A percentile compares a stretch with the other conserved stretches of the same genome.
phyloP scores from a whole-genome alignment of 1,140 invertebrate genomes.

The Diplogasteroides magnus region DNA sequence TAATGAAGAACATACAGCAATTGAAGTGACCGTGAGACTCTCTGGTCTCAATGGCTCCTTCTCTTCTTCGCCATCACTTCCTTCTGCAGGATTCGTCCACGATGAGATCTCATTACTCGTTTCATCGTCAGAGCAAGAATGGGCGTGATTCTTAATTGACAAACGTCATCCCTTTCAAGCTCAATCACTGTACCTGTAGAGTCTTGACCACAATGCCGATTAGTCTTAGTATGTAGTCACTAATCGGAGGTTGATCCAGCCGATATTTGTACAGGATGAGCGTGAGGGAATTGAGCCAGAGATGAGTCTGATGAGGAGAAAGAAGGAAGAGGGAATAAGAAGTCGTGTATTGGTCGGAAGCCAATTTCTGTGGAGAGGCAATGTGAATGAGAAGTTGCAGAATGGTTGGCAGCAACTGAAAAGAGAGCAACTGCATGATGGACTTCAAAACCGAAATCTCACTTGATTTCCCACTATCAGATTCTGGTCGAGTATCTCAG shows the following conservation, averaged over 20 bases:
- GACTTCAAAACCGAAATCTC: constrained; percentile 70
- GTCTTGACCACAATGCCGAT: constrained; percentile 89
- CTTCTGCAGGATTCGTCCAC: constrained; percentile 13
- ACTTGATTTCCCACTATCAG: constrained; percentile 62
- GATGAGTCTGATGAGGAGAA: constrained; percentile 74
- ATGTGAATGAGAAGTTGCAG: constrained; percentile 80
- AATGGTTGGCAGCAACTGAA: constrained; percentile 70
- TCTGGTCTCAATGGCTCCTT: constrained; percentile 20
- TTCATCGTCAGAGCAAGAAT: constrained; percentile 16
- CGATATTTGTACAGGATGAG: constrained; percentile 96
- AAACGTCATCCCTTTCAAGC: constrained; percentile 64
- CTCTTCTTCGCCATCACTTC: constrained; percentile 1
- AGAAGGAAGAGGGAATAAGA: constrained; percentile 80
- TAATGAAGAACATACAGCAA: constrained; percentile 3
- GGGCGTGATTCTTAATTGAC: constrained; percentile 22
- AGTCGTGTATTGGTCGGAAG: constrained; percentile 61
- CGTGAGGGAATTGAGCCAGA: constrained; percentile 86
- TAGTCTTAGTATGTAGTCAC: constrained; percentile 72
- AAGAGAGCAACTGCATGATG: too few relatives aligned
- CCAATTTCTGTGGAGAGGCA: constrained; percentile 68
- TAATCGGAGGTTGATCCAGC: constrained; percentile 75
- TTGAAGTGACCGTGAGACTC: constrained; percentile 28
- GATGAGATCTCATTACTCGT: constrained; percentile 15
- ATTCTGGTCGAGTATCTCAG: constrained; percentile 60
- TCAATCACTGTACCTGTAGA: constrained; percentile 83